A percentile compares a stretch with the other conserved stretches of the same genome.
Evolutionary conservation across 2,797 vertebrate species (phyloP).

Genomic region (Galagoides demidoff): DNA sequence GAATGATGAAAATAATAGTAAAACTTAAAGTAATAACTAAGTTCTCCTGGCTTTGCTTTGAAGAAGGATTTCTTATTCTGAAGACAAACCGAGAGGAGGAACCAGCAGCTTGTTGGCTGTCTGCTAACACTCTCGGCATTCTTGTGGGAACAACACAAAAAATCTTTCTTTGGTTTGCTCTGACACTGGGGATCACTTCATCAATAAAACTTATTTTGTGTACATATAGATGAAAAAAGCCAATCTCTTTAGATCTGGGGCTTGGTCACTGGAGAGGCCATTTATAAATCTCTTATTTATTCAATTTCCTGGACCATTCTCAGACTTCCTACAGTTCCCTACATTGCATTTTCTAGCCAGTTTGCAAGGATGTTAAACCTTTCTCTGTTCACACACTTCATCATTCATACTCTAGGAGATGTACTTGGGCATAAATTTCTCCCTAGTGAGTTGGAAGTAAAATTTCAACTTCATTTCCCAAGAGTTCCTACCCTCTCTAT

Average conservation of each 20-base stretch:
- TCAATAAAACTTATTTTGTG: background rate
- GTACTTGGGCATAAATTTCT: background rate
- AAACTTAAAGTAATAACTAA: background rate
- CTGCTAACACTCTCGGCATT: background rate
- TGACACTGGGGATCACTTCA: background rate
- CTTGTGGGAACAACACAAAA: background rate
- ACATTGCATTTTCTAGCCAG: conserved; percentile 6
- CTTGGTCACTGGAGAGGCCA: background rate
- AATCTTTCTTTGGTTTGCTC: background rate
- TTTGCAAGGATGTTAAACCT: background rate
- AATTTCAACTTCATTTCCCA: conserved; percentile 27
- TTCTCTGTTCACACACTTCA: background rate
- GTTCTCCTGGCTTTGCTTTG: background rate
- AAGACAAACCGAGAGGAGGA: background rate
- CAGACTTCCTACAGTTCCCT: background rate
- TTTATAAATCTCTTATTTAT: conserved; percentile 19
- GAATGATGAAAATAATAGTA: background rate
- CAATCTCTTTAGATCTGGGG: background rate
- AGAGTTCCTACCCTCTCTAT: background rate
- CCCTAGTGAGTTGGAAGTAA: background rate
- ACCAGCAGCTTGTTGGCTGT: background rate
- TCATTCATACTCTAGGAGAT: background rate
- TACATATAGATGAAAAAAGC: background rate
- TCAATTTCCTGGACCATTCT: background rate
- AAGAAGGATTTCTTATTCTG: background rate